These are phyloP conservation scores for Neopipo cinnamomea DNA, from an alignment of 2,113 vertebrate genomes.

Conservation along the genomic window DNA sequence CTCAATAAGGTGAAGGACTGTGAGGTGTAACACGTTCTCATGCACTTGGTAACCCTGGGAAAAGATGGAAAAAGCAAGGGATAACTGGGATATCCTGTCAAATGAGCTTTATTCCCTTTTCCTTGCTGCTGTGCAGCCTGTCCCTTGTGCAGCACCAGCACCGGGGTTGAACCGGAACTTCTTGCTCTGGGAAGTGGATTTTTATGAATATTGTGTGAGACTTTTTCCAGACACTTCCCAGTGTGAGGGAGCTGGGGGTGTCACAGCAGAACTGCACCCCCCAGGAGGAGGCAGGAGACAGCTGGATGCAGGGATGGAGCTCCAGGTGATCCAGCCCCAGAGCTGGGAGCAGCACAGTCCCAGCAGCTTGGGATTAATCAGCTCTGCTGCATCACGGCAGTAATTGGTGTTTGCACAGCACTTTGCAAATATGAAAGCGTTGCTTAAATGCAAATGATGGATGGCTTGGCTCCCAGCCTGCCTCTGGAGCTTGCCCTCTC, in stretches of 20 bases:
- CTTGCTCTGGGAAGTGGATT: accelerated
- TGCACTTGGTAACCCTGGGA: neutral
- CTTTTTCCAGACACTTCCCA: neutral
- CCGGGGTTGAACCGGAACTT: accelerated
- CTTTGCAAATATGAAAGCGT: neutral
- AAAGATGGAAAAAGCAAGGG: neutral
- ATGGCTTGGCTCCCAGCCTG: neutral
- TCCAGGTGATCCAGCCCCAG: neutral
- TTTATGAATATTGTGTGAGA: accelerated
- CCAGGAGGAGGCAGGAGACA: neutral
- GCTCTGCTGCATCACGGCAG: neutral
- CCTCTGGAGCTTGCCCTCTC: neutral
- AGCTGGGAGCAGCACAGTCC: neutral
- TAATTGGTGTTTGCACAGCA: constrained; percentile 6
- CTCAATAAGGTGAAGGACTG: accelerated
- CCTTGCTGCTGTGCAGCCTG: neutral
- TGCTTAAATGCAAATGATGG: neutral
- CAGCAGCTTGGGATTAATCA: neutral
- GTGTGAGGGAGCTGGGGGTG: neutral
- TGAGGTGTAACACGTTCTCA: neutral
- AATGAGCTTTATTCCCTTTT: neutral
- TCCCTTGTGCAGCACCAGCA: neutral
- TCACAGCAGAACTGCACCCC: accelerated
- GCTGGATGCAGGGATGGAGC: neutral
- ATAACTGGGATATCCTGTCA: neutral